A percentile compares a stretch with the other conserved stretches of the same genome.
phyloP scores from a whole-genome alignment of 1,140 invertebrate genomes.

The Trichoplusia ni region DNA sequence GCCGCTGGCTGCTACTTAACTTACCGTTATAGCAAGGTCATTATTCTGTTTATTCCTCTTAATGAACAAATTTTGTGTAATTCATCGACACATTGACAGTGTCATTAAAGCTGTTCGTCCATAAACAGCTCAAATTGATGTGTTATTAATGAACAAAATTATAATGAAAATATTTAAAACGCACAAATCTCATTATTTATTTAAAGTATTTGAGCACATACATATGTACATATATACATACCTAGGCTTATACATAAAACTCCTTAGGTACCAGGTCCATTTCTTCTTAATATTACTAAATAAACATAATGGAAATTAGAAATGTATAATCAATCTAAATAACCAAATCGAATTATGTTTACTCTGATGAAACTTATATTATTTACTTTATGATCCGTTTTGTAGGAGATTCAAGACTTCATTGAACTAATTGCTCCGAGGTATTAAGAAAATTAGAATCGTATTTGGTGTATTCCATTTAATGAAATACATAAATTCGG shows the following conservation, averaged over 20 bases:
- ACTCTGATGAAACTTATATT: not conserved
- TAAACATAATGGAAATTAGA: conserved; percentile 16
- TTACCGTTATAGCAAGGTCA: too few relatives aligned
- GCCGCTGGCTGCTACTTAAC: too few relatives aligned
- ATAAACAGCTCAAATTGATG: too few relatives aligned
- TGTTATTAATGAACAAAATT: conserved; percentile 8
- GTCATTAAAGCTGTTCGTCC: too few relatives aligned
- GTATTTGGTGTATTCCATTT: conserved; percentile 62
- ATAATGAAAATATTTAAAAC: conserved; percentile 29
- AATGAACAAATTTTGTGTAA: too few relatives aligned
- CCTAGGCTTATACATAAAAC: conserved; percentile 22
- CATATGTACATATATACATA: conserved; percentile 32
- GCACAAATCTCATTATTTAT: conserved; percentile 22
- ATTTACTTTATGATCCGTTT: conserved; percentile 1
- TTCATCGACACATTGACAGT: too few relatives aligned
- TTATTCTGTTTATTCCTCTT: too few relatives aligned
- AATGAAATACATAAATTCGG: conserved; percentile 79
- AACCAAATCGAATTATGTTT: not conserved
- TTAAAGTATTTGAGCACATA: conserved; percentile 27
- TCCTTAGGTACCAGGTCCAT: conserved; percentile 19
- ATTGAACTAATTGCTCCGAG: conserved; percentile 16
- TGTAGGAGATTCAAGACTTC: not conserved
- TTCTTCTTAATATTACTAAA: conserved; percentile 9
- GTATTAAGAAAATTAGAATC: conserved; percentile 25
- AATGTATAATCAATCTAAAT: not conserved